Evolutionary conservation across 2,113 vertebrate species (phyloP), one percentile per base, ranked within the genome.

Genomic region (Genyomyrus donnyi): DNA sequence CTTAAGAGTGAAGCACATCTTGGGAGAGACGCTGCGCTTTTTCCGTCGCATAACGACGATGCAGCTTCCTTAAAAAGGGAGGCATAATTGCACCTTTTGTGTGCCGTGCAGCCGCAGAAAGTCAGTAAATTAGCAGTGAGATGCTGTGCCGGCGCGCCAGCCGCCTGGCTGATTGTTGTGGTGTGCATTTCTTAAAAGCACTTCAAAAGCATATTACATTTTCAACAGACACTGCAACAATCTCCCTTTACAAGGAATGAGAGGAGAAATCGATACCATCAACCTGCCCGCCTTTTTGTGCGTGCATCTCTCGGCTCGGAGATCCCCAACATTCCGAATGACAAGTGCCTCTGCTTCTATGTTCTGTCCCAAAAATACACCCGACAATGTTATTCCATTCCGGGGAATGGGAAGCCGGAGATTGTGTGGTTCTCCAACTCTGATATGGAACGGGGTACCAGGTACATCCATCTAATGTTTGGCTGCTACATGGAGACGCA

Each of bases 191-290:
- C 70, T 58, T 49, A 49, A 48, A 58, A 52, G 90, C 50, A 90
- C 87, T 88, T 85, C 27, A 83, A 88, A 88, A 84, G 70, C 86
- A 88, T 80, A 42, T 90, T 84, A 85, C 87, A 88, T 90, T 88
- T 90, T 90, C 70, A 62, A 84, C 50, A 35, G 70, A 88, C 74
- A 66, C 50, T 88, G 87, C 21, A 24, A 90, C 70, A 88, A 88
- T 83, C 39, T 56, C 74, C 52, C 62, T 84, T 83, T 88, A 90
- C 50, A 88, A 39, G 90, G 90, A 90, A 85, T 84, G 45, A 46
- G 45, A 88, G 87, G 17, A 62, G 49, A 88, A 88, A 90, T 88
- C 70, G 88, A 90, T 88, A 90, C 50, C n/a, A 19, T 70, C 87
- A 80, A 24, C 58, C 90, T 88, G 86, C 35, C 49, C 27, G 77